These are phyloP conservation scores for Rhagophthalmus giganteus DNA, from an alignment of 2,888 invertebrate genomes.

Conservation along the genomic window DNA sequence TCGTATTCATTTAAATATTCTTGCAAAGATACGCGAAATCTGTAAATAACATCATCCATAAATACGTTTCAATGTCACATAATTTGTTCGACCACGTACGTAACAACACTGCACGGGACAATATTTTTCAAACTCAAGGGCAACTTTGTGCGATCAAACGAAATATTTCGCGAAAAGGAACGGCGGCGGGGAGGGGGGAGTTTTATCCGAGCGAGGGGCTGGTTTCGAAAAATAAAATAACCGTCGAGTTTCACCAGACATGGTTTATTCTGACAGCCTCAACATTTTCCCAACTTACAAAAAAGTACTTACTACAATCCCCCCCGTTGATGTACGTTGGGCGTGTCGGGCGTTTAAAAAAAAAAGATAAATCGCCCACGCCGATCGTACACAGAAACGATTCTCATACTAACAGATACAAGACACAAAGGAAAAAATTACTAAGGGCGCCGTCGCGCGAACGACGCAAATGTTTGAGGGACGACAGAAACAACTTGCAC, in stretches of 20 bases:
- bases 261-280: constrained; percentile 74
- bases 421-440: constrained; percentile 9
- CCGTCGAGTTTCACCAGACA: constrained; percentile 62
- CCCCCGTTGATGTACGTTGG: constrained; percentile 19
- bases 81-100: background rate
- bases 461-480: constrained; percentile 41
- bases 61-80: constrained; percentile 28
- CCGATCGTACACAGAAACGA: constrained; percentile 19
- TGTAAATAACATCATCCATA: no score
- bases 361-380: constrained; percentile 6
- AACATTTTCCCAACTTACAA: constrained; percentile 73
- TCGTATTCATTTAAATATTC: no score
- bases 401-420: constrained; percentile 17
- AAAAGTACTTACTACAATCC: constrained; percentile 44
- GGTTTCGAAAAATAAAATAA: constrained; percentile 11
- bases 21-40: no score
- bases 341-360: constrained; percentile 7
- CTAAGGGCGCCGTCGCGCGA: no score
- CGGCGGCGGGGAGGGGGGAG: constrained; percentile 8
- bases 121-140: constrained; percentile 20
- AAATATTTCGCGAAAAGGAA: constrained; percentile 1
- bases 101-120: constrained; percentile 17
- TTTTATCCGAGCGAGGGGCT: no score
- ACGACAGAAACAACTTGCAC: constrained; percentile 47
- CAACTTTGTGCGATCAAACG: constrained; percentile 28